Conservation (phyloP, 2,797 vertebrate species). For the Rhyacichthys aspro region DNA sequence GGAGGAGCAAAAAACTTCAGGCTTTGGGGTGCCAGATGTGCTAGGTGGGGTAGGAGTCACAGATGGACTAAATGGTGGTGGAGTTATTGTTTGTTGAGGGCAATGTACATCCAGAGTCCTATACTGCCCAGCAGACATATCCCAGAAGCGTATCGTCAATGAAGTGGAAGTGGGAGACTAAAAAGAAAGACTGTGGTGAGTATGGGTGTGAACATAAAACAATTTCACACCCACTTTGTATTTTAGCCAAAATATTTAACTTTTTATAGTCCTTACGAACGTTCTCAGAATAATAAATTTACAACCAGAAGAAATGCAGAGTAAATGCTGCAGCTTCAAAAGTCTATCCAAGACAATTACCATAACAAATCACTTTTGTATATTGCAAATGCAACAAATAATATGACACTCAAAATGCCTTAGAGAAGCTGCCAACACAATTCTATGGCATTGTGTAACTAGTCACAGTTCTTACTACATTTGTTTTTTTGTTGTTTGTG, state of each 20-base stretch:
- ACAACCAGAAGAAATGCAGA: conserved; percentile 10
- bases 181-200: conserved; percentile 23
- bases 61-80: conserved; percentile 2
- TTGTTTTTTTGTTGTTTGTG: no score
- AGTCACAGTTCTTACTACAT: no score
- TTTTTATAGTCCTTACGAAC: not conserved
- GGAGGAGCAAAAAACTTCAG: conserved; percentile 66
- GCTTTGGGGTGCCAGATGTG: conserved; percentile 9
- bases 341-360: conserved; percentile 1
- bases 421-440: not conserved
- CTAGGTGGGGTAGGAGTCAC: not conserved
- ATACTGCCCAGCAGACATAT: conserved; percentile 38
- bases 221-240: not conserved
- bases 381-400: not conserved
- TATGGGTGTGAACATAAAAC: conserved; percentile 3
- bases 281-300: conserved; percentile 12
- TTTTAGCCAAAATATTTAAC: not conserved
- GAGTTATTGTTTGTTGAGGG: conserved; percentile 32
- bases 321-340: conserved; percentile 21
- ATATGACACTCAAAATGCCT: no score
- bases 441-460: not conserved
- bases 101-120: conserved; percentile 68
- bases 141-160: conserved; percentile 72
- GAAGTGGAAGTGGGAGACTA: conserved; percentile 60
- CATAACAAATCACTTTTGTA: not conserved